Evolutionary conservation across 35 echinoderm and acorn worm genomes (phyloP).

Genomic region (Apostichopus japonicus): DNA sequence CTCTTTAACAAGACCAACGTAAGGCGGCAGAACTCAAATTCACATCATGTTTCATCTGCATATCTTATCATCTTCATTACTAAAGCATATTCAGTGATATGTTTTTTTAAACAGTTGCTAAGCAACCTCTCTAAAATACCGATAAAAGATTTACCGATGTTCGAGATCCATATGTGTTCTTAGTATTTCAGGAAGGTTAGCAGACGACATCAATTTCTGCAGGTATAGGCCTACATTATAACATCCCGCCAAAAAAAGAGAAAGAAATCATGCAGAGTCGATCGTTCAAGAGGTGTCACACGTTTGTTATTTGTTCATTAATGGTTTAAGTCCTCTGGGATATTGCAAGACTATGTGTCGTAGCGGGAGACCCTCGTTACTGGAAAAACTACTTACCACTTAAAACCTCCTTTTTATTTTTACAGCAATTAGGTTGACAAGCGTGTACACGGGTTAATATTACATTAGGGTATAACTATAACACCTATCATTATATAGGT

Average conservation of each 20-base stretch:
- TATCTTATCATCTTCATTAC: background rate
- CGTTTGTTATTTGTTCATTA: constrained; percentile 53
- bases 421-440: constrained; percentile 47
- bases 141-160: background rate
- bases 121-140: background rate
- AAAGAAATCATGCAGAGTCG: background rate
- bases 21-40: background rate
- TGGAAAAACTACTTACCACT: constrained; percentile 17
- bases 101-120: background rate
- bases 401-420: constrained; percentile 44
- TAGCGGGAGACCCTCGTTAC: constrained; percentile 39
- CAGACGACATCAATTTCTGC: background rate
- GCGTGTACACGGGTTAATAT: constrained; percentile 47
- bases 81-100: background rate
- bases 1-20: background rate
- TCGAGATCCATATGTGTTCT: background rate
- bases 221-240: background rate
- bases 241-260: background rate
- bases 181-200: background rate
- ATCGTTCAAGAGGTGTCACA: constrained; percentile 18
- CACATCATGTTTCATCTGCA: background rate
- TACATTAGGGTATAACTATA: constrained; percentile 18
- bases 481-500: constrained; percentile 5
- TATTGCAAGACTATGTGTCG: background rate
- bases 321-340: constrained; percentile 45